phyloP scores from a whole-genome alignment of 2,113 vertebrate genomes.

The Sporophila hypoxantha region DNA sequence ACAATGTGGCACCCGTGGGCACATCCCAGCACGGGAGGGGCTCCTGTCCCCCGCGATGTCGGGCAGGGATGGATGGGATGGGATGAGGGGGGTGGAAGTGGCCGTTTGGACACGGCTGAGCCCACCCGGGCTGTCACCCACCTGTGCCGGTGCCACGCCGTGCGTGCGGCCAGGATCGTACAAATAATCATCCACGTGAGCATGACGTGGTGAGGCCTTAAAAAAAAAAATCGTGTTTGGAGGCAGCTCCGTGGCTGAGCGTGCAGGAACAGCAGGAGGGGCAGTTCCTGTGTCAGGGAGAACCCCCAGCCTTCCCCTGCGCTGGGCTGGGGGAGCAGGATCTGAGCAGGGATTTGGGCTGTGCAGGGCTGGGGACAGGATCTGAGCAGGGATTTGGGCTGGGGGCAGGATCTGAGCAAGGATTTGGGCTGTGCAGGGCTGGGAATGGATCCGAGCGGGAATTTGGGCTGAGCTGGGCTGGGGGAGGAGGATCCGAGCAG shows the following conservation, averaged over 20 bases:
- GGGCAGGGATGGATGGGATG: too few species aligned
- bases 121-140: not conserved
- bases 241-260: not conserved
- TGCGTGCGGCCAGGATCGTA: not conserved
- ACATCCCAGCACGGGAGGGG: not conserved
- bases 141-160: accelerated
- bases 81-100: accelerated
- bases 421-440: too few species aligned
- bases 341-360: too few species aligned
- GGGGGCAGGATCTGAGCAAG: too few species aligned
- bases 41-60: accelerated
- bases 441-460: too few species aligned
- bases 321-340: too few species aligned
- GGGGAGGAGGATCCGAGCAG: too few species aligned
- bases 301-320: not conserved
- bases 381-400: accelerated
- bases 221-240: not conserved
- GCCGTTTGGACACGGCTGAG: accelerated
- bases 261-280: not conserved
- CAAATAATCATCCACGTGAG: not conserved
- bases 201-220: not conserved
- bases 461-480: too few species aligned
- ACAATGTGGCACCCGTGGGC: not conserved
- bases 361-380: not conserved
- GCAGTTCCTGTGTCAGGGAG: accelerated